Evolutionary conservation across 2,888 invertebrate species (phyloP).

Genomic region (Chloroclysta siterata): DNA sequence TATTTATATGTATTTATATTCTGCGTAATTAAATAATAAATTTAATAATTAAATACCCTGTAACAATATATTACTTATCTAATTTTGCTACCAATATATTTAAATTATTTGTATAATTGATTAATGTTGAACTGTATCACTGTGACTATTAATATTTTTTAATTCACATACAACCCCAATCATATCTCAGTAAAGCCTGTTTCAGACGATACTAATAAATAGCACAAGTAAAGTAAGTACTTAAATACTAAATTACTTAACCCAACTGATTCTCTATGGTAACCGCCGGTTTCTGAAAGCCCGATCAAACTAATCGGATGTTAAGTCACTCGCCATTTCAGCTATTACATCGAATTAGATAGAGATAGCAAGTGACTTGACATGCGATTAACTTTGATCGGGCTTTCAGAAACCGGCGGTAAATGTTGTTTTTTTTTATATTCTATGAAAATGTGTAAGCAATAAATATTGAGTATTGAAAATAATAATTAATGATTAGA

Average conservation of each 20-base stretch:
- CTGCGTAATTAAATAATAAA: neutral
- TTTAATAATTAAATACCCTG: neutral
- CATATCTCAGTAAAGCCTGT: conserved; percentile 10
- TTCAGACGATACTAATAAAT: conserved; percentile 11
- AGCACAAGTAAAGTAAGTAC: neutral
- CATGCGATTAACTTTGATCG: no score
- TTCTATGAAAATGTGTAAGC: no score
- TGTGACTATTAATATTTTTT: neutral
- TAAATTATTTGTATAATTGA: neutral
- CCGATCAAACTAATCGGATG: no score
- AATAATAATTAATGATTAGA: no score
- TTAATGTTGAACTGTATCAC: neutral
- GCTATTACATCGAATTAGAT: no score
- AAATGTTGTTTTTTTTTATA: no score
- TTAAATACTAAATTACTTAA: neutral
- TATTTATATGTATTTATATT: neutral
- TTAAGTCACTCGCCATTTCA: no score
- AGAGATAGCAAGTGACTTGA: no score
- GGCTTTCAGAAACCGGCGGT: no score
- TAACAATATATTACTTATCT: neutral
- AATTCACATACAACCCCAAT: neutral
- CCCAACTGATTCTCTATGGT: no score
- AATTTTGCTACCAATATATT: neutral
- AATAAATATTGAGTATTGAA: no score
- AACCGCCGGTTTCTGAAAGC: no score